These are phyloP conservation scores for Anthrax anthrax DNA, from an alignment of 2,888 invertebrate species.

Conservation along the genomic window DNA sequence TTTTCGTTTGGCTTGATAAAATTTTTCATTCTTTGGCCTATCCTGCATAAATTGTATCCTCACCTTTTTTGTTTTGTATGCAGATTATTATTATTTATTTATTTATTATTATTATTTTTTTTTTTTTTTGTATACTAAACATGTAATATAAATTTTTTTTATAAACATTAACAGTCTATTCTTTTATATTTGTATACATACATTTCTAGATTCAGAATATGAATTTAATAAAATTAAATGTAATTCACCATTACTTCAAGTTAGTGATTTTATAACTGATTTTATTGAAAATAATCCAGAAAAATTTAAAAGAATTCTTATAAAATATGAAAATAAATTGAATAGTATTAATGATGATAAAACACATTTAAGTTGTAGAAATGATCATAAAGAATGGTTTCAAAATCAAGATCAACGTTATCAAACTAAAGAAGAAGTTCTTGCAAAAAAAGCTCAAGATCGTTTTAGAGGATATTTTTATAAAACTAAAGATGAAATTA, in stretches of 20 bases:
- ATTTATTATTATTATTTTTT: too few relatives aligned
- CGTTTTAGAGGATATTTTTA: conserved; percentile 69
- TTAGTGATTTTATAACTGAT: conserved; percentile 55
- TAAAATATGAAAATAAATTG: conserved; percentile 30
- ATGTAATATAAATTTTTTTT: too few relatives aligned
- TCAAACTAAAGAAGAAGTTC: conserved; percentile 59
- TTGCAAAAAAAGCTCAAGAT: conserved; percentile 68
- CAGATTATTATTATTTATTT: too few relatives aligned
- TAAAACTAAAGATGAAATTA: conserved; percentile 60
- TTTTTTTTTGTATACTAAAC: too few relatives aligned
- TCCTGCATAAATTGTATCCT: too few relatives aligned
- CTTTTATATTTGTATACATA: too few relatives aligned
- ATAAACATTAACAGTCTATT: too few relatives aligned
- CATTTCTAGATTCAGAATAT: conserved; percentile 29
- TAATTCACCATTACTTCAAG: conserved; percentile 46
- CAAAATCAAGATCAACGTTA: conserved; percentile 49
- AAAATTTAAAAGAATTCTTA: conserved; percentile 28
- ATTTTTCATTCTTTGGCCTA: too few relatives aligned
- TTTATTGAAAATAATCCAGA: conserved; percentile 56
- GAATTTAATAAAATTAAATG: conserved; percentile 27
- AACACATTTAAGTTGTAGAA: conserved; percentile 42
- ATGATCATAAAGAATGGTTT: conserved; percentile 70
- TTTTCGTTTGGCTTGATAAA: too few relatives aligned
- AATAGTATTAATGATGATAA: conserved; percentile 37
- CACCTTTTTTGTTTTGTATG: too few relatives aligned